Base-by-base conservation (phyloP, 2,888 invertebrate species). In the Eurois occulta region DNA sequence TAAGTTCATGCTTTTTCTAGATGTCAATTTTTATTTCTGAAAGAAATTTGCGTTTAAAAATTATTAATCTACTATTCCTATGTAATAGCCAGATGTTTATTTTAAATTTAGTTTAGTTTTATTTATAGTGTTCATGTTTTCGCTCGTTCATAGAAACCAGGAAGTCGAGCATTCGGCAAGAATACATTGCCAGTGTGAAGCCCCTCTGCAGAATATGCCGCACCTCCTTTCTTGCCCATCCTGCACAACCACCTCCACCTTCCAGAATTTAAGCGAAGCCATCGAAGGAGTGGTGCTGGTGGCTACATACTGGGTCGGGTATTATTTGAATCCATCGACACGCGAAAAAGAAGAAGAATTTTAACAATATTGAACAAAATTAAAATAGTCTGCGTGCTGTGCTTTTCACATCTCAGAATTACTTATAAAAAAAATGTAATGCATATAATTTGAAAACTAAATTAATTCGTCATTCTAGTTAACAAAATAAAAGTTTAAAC, bases 61-160 rank as follows among this genome's bases (percentile, higher is more conserved):
- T 35, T 35, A 35, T n/a, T n/a, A n/a, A n/a, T n/a, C n/a, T n/a
- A n/a, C n/a, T n/a, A n/a, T n/a, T n/a, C n/a, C n/a, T n/a, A n/a
- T n/a, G n/a, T n/a, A n/a, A 66, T 55, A 71, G n/a, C 55, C 11
- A 79, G 38, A 64, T 32, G 66, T 74, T 73, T 79, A 55, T 80
- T 79, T 74, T 62, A 38, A 74, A 55, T 32, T 46, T 66, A n/a
- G n/a, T 46, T 43, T 62, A 1, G 16, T 35, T 67, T 6, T 74
- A 80, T 79, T 67, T n/a, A 46, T 74, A 74, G 55, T n/a, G 7
- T 38, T 64, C 43, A 24, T 70, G 43, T 71, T 79, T 58, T 79
- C 38, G 48, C 55, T 72, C 55, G 21, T 55, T 68, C 43, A 38
- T 32, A 10, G 46, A 62, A 62, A 46, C 43, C 46, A 80, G 67